Base-by-base conservation (phyloP, 2,797 vertebrate genomes). In the Scyliorhinus canicula region DNA sequence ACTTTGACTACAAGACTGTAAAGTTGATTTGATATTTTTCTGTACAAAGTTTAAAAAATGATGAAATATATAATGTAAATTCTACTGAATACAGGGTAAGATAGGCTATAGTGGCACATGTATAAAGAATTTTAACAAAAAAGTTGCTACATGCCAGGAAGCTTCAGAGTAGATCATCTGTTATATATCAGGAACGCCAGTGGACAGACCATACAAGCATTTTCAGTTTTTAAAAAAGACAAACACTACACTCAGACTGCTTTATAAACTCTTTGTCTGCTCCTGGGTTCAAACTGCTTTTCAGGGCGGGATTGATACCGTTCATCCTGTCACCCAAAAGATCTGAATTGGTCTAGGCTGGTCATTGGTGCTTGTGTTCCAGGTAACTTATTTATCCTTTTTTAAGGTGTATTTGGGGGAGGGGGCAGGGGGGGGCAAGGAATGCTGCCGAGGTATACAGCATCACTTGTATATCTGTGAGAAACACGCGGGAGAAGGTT, bases 11-110 rank as follows among this genome's bases (percentile, higher is more conserved):
- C 93, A 74, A 74, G 93, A 94, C 93, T 94, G 93, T 94, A 94
- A 94, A 94, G 67, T 74, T 94, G 67, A 94, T 94, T 94, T 94
- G 93, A 94, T 94, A 94, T 94, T 94, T 94, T 94, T 94, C 93
- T 94, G 93, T 94, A 94, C 69, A 94, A 71, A 94, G 93, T 74
- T 94, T 94, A 60, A 60, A 60, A 94, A 94, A 94, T 71, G 65
- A 94, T 74, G n/a, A 94, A 94, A 71, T 94, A 94, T 94, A 71
- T 52, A 71, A 74, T 94, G 93, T 94, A 94, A 94, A 94, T 94
- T 94, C 93, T 94, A 94, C 93, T 94, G 71, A 74, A 94, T 94
- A 94, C 93, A 94, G 93, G 93, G 93, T 94, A 94, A 69, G 69
- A 35, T 94, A 94, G 47, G 67, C 50, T 74, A 74, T 94, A 94